Evolutionary conservation across 2,113 vertebrate genomes (phyloP), one percentile per base, ranked within the genome.

Genomic region (Elachura formosa): DNA sequence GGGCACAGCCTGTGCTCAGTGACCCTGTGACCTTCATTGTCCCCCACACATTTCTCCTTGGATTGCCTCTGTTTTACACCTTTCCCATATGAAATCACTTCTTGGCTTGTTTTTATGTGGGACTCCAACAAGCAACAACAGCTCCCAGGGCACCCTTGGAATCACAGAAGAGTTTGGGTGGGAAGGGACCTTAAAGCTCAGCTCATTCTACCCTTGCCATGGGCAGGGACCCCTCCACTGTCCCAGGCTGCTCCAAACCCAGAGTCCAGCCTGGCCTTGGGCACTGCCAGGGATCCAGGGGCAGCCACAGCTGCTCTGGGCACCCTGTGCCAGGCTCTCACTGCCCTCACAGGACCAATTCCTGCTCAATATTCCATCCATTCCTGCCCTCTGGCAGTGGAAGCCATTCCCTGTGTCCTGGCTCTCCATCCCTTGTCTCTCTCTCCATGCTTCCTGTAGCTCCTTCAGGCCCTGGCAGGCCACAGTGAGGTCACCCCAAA

Each of bases 381-480:
- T 0, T 16, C 45, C 77, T 74, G 41, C 12, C 18, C 33, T 45
- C 28, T 21, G 59, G 24, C 67, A 81, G 0, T 66, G 12, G n/a
- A 51, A 81, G 12, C 45, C 43, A 74, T 59, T 52, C 16, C 29
- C 36, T 6, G 5, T 8, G 29, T 23, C 43, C 34, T 72, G 25
- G 0, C 43, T 0, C 68, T 59, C 77, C 38, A 45, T 5, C 45
- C 38, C n/a, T 66, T 59, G 38, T 0, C 0, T 6, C 45, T 25
- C 43, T 88, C 24, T 59, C 61, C n/a, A 22, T 9, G 0, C 21
- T 46, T 52, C n/a, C 8, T 67, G 29, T 1, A 10, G 38, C n/a
- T 24, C 52, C 77, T 38, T 38, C 38, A 81, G 46, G 29, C 11
- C 1, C 5, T 81, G 68, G 0, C 25, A 89, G 68, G 38, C 9